These are phyloP conservation scores for Proterorhinus semilunaris DNA, from an alignment of 2,113 vertebrate species.

Conservation along the genomic window DNA sequence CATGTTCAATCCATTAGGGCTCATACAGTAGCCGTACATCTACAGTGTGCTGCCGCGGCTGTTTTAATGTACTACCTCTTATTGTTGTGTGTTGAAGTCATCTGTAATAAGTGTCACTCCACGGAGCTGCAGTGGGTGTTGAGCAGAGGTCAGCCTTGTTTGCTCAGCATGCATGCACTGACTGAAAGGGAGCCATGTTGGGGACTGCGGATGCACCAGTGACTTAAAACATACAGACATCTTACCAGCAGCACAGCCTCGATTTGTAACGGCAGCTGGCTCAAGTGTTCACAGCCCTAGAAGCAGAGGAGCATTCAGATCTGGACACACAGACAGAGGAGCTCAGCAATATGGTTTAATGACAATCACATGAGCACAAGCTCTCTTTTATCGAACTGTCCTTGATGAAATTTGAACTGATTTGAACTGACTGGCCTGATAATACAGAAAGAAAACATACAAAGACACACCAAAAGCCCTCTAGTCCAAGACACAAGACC, in stretches of 20 bases:
- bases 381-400: conserved; percentile 5
- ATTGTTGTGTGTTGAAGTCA: conserved; percentile 28
- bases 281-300: background rate
- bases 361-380: background rate
- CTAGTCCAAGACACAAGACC: conserved; percentile 17
- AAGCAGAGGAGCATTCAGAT: background rate
- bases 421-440: background rate
- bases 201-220: conserved; percentile 57
- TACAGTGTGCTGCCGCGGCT: background rate
- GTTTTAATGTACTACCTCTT: conserved; percentile 24
- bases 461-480: conserved; percentile 31
- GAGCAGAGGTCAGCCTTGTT: conserved; percentile 61
- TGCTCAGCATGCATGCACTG: conserved; percentile 53
- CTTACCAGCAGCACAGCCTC: conserved; percentile 49
- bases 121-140: conserved; percentile 41
- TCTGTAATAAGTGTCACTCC: conserved; percentile 52
- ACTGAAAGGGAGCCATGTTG: conserved; percentile 54
- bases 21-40: background rate
- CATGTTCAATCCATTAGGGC: background rate
- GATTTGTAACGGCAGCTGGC: conserved; percentile 40
- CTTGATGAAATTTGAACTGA: conserved; percentile 29
- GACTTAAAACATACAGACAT: conserved; percentile 58
- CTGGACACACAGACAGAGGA: background rate
- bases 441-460: conserved; percentile 19
- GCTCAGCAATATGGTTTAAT: background rate